Base-by-base conservation (phyloP, 2,888 invertebrate genomes). In the Eristalis pertinax region DNA sequence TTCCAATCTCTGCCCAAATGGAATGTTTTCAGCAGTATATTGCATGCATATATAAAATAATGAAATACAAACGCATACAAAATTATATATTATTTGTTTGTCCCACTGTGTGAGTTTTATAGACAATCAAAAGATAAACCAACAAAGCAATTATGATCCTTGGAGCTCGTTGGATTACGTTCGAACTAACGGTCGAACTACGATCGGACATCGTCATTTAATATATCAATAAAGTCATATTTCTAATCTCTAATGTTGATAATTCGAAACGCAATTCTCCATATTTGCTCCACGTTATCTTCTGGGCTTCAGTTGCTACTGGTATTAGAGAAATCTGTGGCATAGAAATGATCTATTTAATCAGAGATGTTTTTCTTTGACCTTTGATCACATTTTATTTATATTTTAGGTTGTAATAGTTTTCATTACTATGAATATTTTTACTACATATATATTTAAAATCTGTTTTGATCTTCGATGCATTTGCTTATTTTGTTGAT, bases 141-240 rank as follows among this genome's bases (percentile, higher is more conserved):
- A 60, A 60, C 67, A 22, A 67, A 72, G 41, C 35, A 32, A 2
- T n/a, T 65, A 43, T 67, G 79, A 79, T 79, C 79, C 72, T 79
- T 79, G 79, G 79, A 72, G 24, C 79, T 24, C 72, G 72, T 67
- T 77, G 58, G 73, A 79, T 73, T 79, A 73, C 79, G 58, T 72
- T 58, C n/a, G 29, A 63, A 62, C 68, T 62, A 50, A 72, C 79
- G 65, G 60, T 64, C 15, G 29, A 63, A 63, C 69, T 69, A 38
- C 69, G 58, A 65, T 72, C 79, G 58, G 29, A 15, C 70, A 41
- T 15, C 70, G 58, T 65, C 65, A 72, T 65, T 29, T 67, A 67
- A 80, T 73, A 80, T 80, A 80, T 75, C 81, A 81, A 81, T 74
- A 81, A 74, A 75, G 62, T 74, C 74, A 81, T 81, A 65, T 81